These are phyloP conservation scores for Centropus unirufus DNA, from an alignment of 2,113 vertebrate genomes.

Conservation along the genomic window DNA sequence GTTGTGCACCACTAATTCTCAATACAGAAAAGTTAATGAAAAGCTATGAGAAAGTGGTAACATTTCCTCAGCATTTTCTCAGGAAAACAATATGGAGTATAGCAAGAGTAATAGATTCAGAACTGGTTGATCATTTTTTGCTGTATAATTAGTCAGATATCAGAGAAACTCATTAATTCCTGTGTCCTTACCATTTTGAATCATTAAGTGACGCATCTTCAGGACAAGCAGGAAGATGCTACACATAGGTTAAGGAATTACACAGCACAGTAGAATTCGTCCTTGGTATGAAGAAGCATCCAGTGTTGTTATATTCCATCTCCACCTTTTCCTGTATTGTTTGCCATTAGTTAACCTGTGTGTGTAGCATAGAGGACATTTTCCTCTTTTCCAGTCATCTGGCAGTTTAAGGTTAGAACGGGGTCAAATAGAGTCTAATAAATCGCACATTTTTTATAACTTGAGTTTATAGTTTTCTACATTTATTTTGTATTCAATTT, in stretches of 20 bases:
- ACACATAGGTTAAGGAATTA: not conserved
- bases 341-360: not conserved
- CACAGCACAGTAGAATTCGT: not conserved
- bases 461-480: not conserved
- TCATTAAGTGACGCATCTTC: not conserved
- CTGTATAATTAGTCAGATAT: not conserved
- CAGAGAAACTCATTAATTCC: not conserved
- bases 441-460: not conserved
- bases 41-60: not conserved
- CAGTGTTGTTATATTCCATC: not conserved
- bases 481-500: not conserved
- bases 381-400: not conserved
- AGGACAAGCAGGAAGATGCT: not conserved
- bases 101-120: not conserved
- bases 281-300: not conserved
- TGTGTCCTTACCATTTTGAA: not conserved
- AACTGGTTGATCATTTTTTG: not conserved
- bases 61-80: not conserved
- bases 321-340: not conserved
- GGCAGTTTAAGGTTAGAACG: not conserved
- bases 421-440: not conserved
- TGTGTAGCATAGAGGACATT: not conserved
- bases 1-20: not conserved
- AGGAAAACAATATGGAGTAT: not conserved
- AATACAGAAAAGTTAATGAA: not conserved